Base-by-base conservation (phyloP, 2,888 invertebrate genomes). In the Brachyopa scutellaris region DNA sequence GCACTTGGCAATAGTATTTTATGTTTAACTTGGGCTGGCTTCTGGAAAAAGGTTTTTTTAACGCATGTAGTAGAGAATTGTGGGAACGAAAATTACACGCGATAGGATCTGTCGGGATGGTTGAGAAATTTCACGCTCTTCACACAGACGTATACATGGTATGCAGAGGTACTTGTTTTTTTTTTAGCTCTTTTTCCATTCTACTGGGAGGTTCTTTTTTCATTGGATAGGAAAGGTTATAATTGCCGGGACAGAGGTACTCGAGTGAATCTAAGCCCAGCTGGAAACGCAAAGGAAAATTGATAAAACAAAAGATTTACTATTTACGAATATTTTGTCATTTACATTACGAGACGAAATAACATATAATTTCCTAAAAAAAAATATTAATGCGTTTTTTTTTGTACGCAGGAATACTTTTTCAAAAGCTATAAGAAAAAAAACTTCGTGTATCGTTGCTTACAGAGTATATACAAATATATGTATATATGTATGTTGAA, bases 21-120 rank as follows among this genome's bases (percentile, higher is more conserved):
- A 76, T 61, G 59, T 66, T 29, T 62, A 26, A 26, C 17, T 47
- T 33, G 51, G 36, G 57, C 21, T 42, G 21, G 19, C 13, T 55
- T 36, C 13, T 51, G 2, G 9, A 13, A 17, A 47, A 17, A 42
- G n/a, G n/a, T n/a, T 66, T 51, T 61, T 69, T 9, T 55, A 17
- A 5, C 17, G 8, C n/a, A n/a, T 17, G 17, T 6, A 9, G 62
- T 0, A 5, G 19, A 7, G 17, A 33, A 49, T 69, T 80, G 74
- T 80, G 80, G 67, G 80, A 80, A 80, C 57, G 21, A 11, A 69
- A 31, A 66, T 47, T 33, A 23, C 40, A 64, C 9, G 33, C 40
- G 80, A 76, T 76, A 62, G 55, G 7, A 67, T 67, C 67, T 51
- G 29, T 19, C 8, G 15, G n/a, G n/a, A 73, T 40, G 53, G 40